Percentiles rank a stretch among this genome's conserved stretches.
Conservation (phyloP, 2,113 vertebrate species). For the Phrynosoma platyrhinos region DNA sequence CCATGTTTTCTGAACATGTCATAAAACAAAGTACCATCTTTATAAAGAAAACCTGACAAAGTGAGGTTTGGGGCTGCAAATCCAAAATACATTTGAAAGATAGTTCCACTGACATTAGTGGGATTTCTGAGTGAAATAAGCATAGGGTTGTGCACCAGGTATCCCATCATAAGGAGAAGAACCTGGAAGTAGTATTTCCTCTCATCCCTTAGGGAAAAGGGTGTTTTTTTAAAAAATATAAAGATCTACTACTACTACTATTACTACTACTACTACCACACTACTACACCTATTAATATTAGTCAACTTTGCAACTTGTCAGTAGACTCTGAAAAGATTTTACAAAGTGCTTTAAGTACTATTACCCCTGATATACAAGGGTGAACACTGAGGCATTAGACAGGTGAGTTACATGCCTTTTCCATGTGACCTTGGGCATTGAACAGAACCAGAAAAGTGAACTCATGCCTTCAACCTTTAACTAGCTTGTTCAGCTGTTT, state of each 20-base stretch:
- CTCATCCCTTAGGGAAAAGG: conserved; percentile 36
- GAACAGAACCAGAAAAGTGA: conserved; percentile 57
- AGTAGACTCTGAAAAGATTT: conserved; percentile 34
- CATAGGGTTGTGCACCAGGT: background rate
- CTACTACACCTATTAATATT: conserved; percentile 33
- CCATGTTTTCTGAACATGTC: conserved; percentile 51
- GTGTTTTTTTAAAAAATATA: conserved; percentile 48
- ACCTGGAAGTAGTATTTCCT: conserved; percentile 45
- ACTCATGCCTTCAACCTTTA: background rate
- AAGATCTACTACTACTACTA: conserved; percentile 31
- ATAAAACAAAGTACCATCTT: conserved; percentile 44
- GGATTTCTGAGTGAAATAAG: background rate
- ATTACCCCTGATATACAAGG: conserved; percentile 70
- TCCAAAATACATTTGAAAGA: background rate
- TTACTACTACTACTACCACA: conserved; percentile 2
- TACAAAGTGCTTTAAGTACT: conserved; percentile 60
- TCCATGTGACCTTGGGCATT: conserved; percentile 35
- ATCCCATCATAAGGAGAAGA: conserved; percentile 58
- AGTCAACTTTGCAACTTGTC: conserved; percentile 54
- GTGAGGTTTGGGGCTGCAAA: conserved; percentile 51
- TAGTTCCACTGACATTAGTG: background rate
- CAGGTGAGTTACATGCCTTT: conserved; percentile 64
- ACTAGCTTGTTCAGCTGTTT: background rate
- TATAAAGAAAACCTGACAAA: conserved; percentile 56
- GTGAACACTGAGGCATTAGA: conserved; percentile 68